These are phyloP conservation scores for Ichneumon xanthorius DNA, from an alignment of 2,888 invertebrate genomes.

Conservation along the genomic window DNA sequence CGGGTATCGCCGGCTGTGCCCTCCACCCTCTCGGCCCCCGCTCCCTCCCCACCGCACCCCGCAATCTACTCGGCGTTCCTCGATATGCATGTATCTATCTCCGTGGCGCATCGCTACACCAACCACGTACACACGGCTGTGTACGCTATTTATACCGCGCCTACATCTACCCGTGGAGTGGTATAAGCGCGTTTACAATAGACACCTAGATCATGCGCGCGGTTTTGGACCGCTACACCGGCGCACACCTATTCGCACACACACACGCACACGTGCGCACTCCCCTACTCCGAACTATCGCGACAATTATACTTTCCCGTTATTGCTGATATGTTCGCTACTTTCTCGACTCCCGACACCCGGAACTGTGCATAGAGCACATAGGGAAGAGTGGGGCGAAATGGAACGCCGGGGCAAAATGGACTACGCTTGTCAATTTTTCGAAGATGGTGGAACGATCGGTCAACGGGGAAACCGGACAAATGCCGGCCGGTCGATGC, in stretches of 20 bases:
- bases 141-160: slow-evolving; percentile 16
- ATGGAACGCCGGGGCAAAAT: background rate
- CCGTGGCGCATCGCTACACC: slow-evolving; percentile 79
- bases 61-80: slow-evolving; percentile 57
- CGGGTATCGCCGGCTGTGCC: slow-evolving; percentile 72
- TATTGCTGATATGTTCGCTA: slow-evolving; percentile 35
- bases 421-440: background rate
- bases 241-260: background rate
- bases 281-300: slow-evolving; percentile 45
- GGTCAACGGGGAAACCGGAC: no score
- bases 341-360: background rate
- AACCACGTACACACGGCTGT: slow-evolving; percentile 59
- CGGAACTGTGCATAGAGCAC: background rate
- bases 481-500: no score
- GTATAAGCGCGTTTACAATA: slow-evolving; percentile 40
- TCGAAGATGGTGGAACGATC: background rate
- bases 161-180: background rate
- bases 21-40: slow-evolving; percentile 69
- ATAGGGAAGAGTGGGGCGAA: no score
- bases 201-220: slow-evolving; percentile 43
- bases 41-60: slow-evolving; percentile 63
- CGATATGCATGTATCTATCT: slow-evolving; percentile 73
- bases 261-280: slow-evolving; percentile 28
- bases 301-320: slow-evolving; percentile 45
- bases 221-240: slow-evolving; percentile 40